Base-by-base conservation (phyloP, 1,140 invertebrate species). In the Papilio dardanus region DNA sequence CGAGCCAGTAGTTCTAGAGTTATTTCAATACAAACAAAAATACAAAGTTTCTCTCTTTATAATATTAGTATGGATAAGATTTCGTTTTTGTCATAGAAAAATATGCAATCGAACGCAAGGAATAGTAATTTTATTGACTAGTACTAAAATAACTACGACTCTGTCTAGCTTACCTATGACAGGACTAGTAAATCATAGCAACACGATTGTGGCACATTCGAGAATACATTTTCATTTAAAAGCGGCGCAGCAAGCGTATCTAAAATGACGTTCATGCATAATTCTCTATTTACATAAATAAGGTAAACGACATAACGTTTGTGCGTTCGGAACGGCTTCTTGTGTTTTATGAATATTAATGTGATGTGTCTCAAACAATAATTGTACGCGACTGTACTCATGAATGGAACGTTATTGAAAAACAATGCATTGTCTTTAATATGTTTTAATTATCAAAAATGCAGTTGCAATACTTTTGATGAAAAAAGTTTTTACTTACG, bases 281-380 rank as follows among this genome's bases (percentile, higher is more conserved):
- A 69, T 69, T 69, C 33, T 21, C 67, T 14, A 69, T 69, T 69
- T 69, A 69, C 67, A 69, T 69, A 69, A 69, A 69, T 69, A 69
- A 69, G 67, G 67, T 69, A 40, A 40, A 35, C 65, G 65, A 35
- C 33, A 35, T 1, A 40, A 35, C 16, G 8, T 40, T 68, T 67
- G 65, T 19, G 65, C 35, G 66, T 24, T 68, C 31, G 35, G 10
- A 69, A 69, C 67, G 19, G 67, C 21, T 69, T 40, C 66, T 68
- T 24, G 35, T 40, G 67, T 40, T 69, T 69, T 37, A 40, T 69
- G 67, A 69, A 69, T 69, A 69, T 69, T 69, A 69, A 69, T 37
- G 33, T 28, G 67, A 69, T 37, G 14, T 68, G 67, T 37, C 67
- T 19, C 67, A 40, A 37, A 8, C 5, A 68, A 19, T 35, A 35